phyloP scores from a whole-genome alignment of 2,797 vertebrate genomes.

The Sebastes minor region DNA sequence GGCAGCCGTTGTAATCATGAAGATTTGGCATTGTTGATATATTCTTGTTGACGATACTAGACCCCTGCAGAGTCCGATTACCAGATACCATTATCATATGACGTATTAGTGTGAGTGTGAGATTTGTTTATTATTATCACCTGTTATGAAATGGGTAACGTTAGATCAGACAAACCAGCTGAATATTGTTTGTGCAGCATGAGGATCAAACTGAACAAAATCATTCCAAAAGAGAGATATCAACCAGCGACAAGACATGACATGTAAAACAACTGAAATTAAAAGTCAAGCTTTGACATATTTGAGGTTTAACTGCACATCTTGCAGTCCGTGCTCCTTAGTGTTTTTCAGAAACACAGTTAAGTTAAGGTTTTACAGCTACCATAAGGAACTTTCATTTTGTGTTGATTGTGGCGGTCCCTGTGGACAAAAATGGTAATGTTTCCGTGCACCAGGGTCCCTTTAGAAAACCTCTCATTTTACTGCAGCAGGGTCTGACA shows the following conservation, averaged over 20 bases:
- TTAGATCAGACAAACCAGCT: neutral
- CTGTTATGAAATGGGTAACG: no score
- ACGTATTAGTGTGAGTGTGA: no score
- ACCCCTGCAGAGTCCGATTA: no score
- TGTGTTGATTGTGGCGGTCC: neutral
- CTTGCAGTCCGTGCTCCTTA: neutral
- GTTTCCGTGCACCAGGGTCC: no score
- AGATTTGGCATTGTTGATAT: no score
- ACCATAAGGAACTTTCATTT: neutral
- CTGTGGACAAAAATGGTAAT: neutral
- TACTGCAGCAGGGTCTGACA: neutral
- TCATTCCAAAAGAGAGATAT: neutral
- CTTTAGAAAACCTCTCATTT: neutral
- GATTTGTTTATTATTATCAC: no score
- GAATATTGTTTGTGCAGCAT: neutral
- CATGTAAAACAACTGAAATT: neutral
- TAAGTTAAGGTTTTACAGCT: neutral
- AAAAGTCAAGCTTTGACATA: neutral
- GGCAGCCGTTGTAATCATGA: no score
- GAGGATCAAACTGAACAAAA: neutral
- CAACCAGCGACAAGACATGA: neutral
- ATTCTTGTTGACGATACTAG: no score
- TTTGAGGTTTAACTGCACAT: neutral
- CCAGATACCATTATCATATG: no score
- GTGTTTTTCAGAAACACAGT: neutral